These are phyloP conservation scores for Apamea sordens DNA, from an alignment of 2,888 invertebrate species.

Conservation along the genomic window DNA sequence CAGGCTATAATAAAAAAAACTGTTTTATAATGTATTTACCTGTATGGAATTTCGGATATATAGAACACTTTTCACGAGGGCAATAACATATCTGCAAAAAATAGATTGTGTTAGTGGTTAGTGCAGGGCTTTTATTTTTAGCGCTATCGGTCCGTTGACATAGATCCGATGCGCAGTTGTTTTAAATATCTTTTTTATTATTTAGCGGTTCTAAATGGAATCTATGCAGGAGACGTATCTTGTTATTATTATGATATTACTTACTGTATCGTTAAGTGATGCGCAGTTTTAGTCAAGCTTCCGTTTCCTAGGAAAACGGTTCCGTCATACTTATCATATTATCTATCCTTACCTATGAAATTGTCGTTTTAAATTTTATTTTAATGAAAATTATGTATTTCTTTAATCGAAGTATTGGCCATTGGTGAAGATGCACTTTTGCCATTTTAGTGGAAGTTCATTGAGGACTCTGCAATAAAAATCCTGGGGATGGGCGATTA, in stretches of 20 bases:
- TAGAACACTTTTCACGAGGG: slow-evolving; percentile 19
- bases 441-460: no score
- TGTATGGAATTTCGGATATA: slow-evolving; percentile 17
- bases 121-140: slow-evolving; percentile 47
- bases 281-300: not conserved
- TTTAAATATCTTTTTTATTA: slow-evolving; percentile 31
- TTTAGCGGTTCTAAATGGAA: slow-evolving; percentile 18
- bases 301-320: no score
- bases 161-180: slow-evolving; percentile 43
- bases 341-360: no score
- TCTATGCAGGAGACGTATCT: slow-evolving; percentile 8
- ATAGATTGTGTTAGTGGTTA: slow-evolving; percentile 38
- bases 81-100: slow-evolving; percentile 48
- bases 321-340: no score
- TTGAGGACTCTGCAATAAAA: no score
- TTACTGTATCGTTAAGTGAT: not conserved
- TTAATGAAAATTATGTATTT: no score
- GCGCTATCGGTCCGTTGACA: slow-evolving; percentile 55
- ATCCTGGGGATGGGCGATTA: no score
- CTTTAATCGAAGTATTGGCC: no score
- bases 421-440: no score
- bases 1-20: not conserved
- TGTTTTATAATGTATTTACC: slow-evolving; percentile 19
- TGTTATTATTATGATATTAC: not conserved
- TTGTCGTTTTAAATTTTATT: no score